Conservation (phyloP, 1,140 invertebrate genomes). For the Saccostrea cuccullata region DNA sequence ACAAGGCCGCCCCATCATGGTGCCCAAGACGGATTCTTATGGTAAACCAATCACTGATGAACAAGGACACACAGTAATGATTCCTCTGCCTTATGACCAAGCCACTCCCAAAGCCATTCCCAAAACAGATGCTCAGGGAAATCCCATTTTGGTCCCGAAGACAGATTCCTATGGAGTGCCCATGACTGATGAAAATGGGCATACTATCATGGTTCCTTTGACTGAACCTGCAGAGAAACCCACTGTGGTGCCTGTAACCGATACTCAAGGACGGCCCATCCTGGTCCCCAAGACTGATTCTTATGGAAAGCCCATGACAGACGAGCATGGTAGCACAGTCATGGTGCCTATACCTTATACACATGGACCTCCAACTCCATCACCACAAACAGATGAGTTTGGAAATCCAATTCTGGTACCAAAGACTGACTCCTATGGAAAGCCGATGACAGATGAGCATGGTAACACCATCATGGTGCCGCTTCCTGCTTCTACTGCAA, state of each 20-base stretch:
- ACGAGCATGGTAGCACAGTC: neutral
- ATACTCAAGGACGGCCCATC: neutral
- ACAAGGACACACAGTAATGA: neutral
- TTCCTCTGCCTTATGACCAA: constrained; percentile 12
- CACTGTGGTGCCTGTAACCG: constrained; percentile 27
- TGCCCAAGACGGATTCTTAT: constrained; percentile 1
- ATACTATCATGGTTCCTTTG: neutral
- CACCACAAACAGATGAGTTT: constrained; percentile 40
- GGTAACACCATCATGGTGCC: neutral
- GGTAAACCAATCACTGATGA: constrained; percentile 5
- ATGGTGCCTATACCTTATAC: constrained; percentile 21
- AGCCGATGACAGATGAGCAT: constrained; percentile 25
- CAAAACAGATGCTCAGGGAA: constrained; percentile 24
- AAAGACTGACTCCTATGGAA: neutral
- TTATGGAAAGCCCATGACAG: constrained; percentile 40
- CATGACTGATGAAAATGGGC: constrained; percentile 5
- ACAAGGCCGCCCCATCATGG: constrained; percentile 21
- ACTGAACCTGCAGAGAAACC: neutral
- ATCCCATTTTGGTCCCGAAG: constrained; percentile 17
- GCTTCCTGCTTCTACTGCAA: neutral
- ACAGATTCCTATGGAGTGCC: constrained; percentile 18
- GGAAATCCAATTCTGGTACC: constrained; percentile 40
- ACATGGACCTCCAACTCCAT: constrained; percentile 44
- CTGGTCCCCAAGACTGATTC: constrained; percentile 28
- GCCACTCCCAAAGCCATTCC: constrained; percentile 9